These are phyloP conservation scores for Corvus moneduloides DNA, from an alignment of 2,113 vertebrate species.

Conservation along the genomic window DNA sequence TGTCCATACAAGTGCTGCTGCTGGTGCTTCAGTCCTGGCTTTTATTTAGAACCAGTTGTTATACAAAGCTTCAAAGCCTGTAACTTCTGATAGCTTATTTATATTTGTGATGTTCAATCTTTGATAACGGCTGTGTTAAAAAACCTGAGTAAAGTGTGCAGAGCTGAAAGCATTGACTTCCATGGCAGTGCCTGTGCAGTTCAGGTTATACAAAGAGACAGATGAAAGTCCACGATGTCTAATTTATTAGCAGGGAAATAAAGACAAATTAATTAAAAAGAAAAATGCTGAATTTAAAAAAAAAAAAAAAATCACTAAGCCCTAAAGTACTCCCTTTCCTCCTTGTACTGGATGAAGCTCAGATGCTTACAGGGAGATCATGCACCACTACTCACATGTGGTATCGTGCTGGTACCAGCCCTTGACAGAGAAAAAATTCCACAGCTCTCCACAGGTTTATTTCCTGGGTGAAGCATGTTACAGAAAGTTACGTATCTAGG, in stretches of 20 bases:
- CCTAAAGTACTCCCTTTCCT: background rate
- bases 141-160: background rate
- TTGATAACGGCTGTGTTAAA: background rate
- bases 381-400: background rate
- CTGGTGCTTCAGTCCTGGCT: background rate
- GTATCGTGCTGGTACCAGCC: background rate
- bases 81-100: constrained; percentile 14
- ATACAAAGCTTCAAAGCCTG: constrained; percentile 18
- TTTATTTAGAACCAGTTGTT: constrained; percentile 1
- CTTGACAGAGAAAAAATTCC: background rate
- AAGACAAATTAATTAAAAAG: background rate
- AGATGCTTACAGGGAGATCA: background rate
- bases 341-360: background rate
- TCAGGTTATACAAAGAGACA: background rate
- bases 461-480: background rate
- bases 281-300: background rate
- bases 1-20: background rate
- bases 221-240: background rate
- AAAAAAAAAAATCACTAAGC: background rate
- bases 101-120: background rate
- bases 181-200: background rate
- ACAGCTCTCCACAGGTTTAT: background rate
- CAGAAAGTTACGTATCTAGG: background rate
- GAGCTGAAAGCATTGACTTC: background rate
- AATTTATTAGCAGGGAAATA: background rate